Evolutionary conservation across 2,888 invertebrate genomes (phyloP), one percentile per base, ranked within the genome.

Genomic region (Xestia sexstrigata): DNA sequence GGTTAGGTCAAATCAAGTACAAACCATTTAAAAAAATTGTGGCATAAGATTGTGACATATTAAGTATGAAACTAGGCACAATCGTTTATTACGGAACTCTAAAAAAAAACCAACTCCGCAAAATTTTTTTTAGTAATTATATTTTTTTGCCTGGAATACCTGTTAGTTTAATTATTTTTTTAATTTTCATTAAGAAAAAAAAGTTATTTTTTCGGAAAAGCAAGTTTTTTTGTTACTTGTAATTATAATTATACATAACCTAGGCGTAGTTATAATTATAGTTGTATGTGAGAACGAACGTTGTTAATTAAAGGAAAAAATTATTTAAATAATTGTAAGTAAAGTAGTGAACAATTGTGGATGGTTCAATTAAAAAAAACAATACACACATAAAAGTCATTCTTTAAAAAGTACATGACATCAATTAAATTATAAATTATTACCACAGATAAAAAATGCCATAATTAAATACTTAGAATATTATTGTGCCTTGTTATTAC

Each of bases 401-500:
- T 1, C 15, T 23, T 30, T 4, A 35, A n/a, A 60, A 15, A 39
- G 15, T 8, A n/a, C 42, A n/a, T 65, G 71, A n/a, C 52, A 30
- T 26, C 2, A 35, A 45, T 67, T 1, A 17, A 58, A 23, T 42
- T 9, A 39, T 1, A n/a, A 60, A 67, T 4, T 15, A 30, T 45
- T 42, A 35, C n/a, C 20, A 45, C 11, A 0, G 11, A 45, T 49
- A 52, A 47, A 49, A 17, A 26, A 17, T 60, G n/a, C 15, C n/a
- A 35, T 49, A 69, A 76, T 82, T 52, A 69, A 65, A 26, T 63
- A 65, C 49, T 13, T 58, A 35, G 1, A 65, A 45, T 2, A 63
- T 55, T 8, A 69, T 70, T 58, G 8, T 42, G 13, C 11, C 3
- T 70, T 74, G 45, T n/a, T 69, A 52, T 42, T 45, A 35, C 26